These are phyloP conservation scores for Acestrorhynchus altus DNA, from an alignment of 2,797 vertebrate species.

Conservation along the genomic window DNA sequence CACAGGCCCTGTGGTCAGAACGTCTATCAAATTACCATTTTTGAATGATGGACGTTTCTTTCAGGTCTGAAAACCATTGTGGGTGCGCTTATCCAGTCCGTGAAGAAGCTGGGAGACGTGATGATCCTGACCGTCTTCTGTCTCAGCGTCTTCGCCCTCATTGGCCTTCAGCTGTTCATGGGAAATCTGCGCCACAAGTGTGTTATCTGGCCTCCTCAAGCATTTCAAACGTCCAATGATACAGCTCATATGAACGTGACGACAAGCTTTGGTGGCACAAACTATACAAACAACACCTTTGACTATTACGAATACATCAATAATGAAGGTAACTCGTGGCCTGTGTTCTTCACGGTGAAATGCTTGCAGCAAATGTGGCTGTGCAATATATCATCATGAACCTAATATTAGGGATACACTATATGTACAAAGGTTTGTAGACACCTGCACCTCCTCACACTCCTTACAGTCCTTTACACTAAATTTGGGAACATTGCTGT, in stretches of 20 bases:
- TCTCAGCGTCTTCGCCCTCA: conserved; percentile 89
- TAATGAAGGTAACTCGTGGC: conserved; percentile 74
- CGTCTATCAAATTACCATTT: too few relatives aligned
- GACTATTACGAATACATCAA: conserved; percentile 78
- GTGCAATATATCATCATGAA: too few relatives aligned
- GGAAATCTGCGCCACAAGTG: conserved; percentile 93
- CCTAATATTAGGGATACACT: too few relatives aligned
- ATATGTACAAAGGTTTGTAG: too few relatives aligned
- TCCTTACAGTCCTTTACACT: too few relatives aligned
- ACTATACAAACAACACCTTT: conserved; percentile 60
- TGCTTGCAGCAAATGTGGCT: too few relatives aligned
- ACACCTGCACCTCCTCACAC: too few relatives aligned
- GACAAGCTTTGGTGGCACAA: not conserved
- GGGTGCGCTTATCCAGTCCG: conserved; percentile 91
- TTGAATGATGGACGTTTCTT: not conserved
- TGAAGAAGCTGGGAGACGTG: conserved; percentile 92
- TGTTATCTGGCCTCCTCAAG: conserved; percentile 75
- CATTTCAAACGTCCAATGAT: not conserved
- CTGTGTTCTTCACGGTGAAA: too few relatives aligned
- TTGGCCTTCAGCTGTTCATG: conserved; percentile 97
- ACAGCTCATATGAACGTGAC: not conserved
- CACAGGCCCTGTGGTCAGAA: too few relatives aligned
- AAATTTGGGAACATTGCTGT: too few relatives aligned
- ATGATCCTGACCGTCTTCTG: conserved; percentile 97
- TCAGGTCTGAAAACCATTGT: conserved; percentile 94